Evolutionary conservation across 2,113 vertebrate species (phyloP).

Genomic region (Condylura cristata): DNA sequence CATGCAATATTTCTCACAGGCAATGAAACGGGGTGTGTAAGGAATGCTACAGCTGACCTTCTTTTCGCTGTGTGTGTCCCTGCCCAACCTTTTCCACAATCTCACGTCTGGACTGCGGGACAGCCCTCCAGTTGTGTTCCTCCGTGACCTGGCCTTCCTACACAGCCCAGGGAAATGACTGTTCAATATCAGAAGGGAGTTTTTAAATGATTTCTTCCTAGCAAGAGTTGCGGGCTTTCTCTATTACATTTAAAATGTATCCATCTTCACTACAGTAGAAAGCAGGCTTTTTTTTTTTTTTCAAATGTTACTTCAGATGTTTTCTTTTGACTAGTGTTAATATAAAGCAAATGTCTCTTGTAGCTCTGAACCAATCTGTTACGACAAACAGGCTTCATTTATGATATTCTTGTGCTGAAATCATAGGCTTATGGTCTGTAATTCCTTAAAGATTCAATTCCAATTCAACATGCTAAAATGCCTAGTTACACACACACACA

Average conservation of each 20-base stretch:
- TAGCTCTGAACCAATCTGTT: slow-evolving; percentile 78
- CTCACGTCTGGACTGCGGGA: neutral
- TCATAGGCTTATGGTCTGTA: slow-evolving; percentile 76
- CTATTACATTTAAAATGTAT: slow-evolving; percentile 64
- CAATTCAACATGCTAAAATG: slow-evolving; percentile 81
- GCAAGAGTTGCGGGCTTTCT: slow-evolving; percentile 44
- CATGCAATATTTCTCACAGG: slow-evolving; percentile 54
- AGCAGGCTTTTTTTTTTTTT: slow-evolving; percentile 51
- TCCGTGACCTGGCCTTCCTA: neutral
- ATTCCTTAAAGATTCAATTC: slow-evolving; percentile 82
- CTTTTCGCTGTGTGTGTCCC: slow-evolving; percentile 31
- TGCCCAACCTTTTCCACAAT: neutral
- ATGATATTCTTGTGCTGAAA: slow-evolving; percentile 80
- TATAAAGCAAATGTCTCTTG: slow-evolving; percentile 81
- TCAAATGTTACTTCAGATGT: slow-evolving; percentile 79
- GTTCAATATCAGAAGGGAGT: neutral
- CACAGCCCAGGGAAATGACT: neutral
- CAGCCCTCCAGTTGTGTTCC: neutral
- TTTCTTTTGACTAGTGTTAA: slow-evolving; percentile 80
- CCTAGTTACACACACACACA: slow-evolving; percentile 66
- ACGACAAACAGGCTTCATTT: slow-evolving; percentile 85
- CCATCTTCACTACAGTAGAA: slow-evolving; percentile 60
- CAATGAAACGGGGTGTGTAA: slow-evolving; percentile 55
- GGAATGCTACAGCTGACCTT: slow-evolving; percentile 47
- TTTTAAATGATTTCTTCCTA: slow-evolving; percentile 51